These are phyloP conservation scores for Spea bombifrons DNA, from an alignment of 2,113 vertebrate species.

Conservation along the genomic window DNA sequence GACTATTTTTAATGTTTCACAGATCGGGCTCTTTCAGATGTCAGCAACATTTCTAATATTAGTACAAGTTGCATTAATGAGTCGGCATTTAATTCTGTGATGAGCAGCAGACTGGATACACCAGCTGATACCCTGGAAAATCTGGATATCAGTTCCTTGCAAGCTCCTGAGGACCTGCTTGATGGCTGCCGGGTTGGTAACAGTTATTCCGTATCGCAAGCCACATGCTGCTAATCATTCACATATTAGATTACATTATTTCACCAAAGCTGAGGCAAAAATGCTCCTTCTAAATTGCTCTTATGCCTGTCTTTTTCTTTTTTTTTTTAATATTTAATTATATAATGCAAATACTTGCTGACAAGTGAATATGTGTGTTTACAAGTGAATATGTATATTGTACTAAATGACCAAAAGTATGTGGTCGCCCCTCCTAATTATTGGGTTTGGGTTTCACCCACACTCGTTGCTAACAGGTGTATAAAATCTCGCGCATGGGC, in stretches of 20 bases:
- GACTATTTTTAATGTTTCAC: slow-evolving; percentile 3
- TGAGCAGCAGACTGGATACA: slow-evolving; percentile 71
- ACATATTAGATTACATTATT: too few relatives aligned
- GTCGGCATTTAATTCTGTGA: slow-evolving; percentile 69
- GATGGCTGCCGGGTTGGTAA: slow-evolving; percentile 88
- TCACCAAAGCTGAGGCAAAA: neutral
- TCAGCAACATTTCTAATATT: slow-evolving; percentile 90
- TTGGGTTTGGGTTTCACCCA: too few relatives aligned
- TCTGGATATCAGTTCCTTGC: slow-evolving; percentile 79
- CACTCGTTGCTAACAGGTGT: too few relatives aligned
- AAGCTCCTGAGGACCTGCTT: slow-evolving; percentile 80
- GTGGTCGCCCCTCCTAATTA: too few relatives aligned
- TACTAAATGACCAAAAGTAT: too few relatives aligned
- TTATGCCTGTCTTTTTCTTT: neutral
- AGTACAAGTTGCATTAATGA: slow-evolving; percentile 77
- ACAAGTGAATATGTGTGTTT: neutral
- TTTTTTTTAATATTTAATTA: too few relatives aligned
- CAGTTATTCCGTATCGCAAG: neutral
- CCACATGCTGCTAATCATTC: too few relatives aligned
- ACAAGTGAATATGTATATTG: too few relatives aligned
- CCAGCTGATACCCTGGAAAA: slow-evolving; percentile 72
- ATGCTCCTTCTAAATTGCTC: neutral
- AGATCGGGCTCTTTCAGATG: slow-evolving; percentile 75
- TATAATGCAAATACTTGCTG: too few relatives aligned
- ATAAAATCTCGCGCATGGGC: too few relatives aligned